These are phyloP conservation scores for Pantala flavescens DNA, from an alignment of 1,140 invertebrate species.

Conservation along the genomic window DNA sequence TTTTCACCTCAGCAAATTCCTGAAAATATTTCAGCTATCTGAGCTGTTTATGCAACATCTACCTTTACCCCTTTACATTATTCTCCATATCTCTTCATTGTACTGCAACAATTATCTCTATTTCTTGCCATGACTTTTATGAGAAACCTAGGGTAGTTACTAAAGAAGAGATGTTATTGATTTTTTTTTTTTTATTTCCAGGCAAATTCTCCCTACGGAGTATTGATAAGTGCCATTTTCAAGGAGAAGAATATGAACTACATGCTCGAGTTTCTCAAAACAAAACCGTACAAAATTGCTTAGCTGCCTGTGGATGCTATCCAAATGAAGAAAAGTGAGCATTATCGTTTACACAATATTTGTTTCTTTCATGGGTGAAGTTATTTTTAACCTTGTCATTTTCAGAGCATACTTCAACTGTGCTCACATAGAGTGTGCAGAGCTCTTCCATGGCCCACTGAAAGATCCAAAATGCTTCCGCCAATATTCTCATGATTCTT, in stretches of 20 bases:
- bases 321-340: neutral
- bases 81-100: no score
- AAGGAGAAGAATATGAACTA: constrained; percentile 21
- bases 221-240: constrained; percentile 23
- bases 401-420: constrained; percentile 29
- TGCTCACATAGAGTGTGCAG: constrained; percentile 38
- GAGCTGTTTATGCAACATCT: no score
- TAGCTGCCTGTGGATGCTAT: neutral
- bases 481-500: constrained; percentile 33
- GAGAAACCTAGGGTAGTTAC: no score
- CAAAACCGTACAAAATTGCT: constrained; percentile 12
- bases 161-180: no score
- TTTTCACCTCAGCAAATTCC: no score
- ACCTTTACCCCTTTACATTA: no score
- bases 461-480: constrained; percentile 31
- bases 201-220: neutral
- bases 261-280: neutral
- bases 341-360: neutral
- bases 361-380: neutral
- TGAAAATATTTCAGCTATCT: no score
- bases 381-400: neutral
- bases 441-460: constrained; percentile 31
- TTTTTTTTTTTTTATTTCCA: neutral
- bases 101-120: no score
- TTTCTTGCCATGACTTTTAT: no score